Base-by-base conservation (phyloP, 2,888 invertebrate species). In the Ctena decussata region DNA sequence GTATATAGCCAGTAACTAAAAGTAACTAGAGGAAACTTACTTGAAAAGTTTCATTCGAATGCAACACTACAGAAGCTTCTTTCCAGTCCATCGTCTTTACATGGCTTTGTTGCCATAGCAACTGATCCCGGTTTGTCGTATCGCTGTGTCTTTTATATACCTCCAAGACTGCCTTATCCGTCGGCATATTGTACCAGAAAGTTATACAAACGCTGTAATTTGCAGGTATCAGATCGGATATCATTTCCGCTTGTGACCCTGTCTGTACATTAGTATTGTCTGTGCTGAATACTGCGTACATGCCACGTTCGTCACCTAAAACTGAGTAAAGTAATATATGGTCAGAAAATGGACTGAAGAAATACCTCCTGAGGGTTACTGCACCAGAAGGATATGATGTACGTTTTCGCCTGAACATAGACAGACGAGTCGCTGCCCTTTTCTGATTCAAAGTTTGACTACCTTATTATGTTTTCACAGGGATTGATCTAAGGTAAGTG, bases 181-280 rank as follows among this genome's bases (percentile, higher is more conserved):
- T 81, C 24, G 86, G 86, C 72, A 83, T 78, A 53, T 86, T 86
- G 57, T 81, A 83, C 49, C 49, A 70, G 37, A 86, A 86, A n/a
- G 77, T 74, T 3, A 86, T 49, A 37, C 86, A 86, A 0, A 76
- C 11, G 1, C 32, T 60, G 0, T 57, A 49, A 27, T 46, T 41
- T 27, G 12, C n/a, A 49, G 46, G 0, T 11, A 86, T 32, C 6
- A 44, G 11, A 44, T 41, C 35, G 18, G 86, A 83, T 44, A 44
- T 65, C 35, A 86, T 75, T 21, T 78, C 73, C 0, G 75, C 76
- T 6, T 30, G 70, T 15, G 78, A 32, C 6, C 86, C 86, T 0
- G 60, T 12, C 24, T 77, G 83, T 15, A 86, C 86, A 35, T 83
- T 77, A 6, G 70, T 60, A 69, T 83, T 72, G 49, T 86, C 57